A percentile compares a stretch with the other conserved stretches of the same genome.
These are phyloP conservation scores for Psococerastis gibbosa DNA, from an alignment of 2,888 invertebrate species.

Conservation along the genomic window DNA sequence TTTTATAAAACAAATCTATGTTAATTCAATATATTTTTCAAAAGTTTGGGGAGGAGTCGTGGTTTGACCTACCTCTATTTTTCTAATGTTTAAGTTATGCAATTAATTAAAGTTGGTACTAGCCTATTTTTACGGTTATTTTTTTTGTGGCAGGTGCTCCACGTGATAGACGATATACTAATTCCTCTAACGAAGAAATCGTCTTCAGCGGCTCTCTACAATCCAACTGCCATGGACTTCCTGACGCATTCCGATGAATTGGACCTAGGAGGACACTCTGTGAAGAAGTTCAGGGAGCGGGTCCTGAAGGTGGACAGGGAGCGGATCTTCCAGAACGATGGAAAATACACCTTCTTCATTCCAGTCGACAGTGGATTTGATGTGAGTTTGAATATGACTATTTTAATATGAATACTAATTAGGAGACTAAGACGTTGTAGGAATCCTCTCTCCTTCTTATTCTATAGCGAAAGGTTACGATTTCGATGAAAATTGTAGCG, in stretches of 20 bases:
- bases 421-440: too few relatives aligned
- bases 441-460: too few relatives aligned
- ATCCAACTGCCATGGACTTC: slow-evolving; percentile 54
- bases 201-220: slow-evolving; percentile 32
- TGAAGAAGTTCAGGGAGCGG: slow-evolving; percentile 56
- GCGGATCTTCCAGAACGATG: slow-evolving; percentile 55
- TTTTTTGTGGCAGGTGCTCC: slow-evolving; percentile 73
- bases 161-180: slow-evolving; percentile 73
- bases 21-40: too few relatives aligned
- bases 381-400: slow-evolving; percentile 8
- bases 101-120: too few relatives aligned
- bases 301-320: slow-evolving; percentile 52
- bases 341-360: slow-evolving; percentile 73
- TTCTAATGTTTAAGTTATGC: too few relatives aligned
- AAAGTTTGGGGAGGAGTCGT: too few relatives aligned
- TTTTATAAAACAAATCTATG: too few relatives aligned
- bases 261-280: slow-evolving; percentile 47
- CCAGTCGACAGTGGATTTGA: slow-evolving; percentile 80
- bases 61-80: too few relatives aligned
- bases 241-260: slow-evolving; percentile 57
- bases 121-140: too few relatives aligned
- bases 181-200: slow-evolving; percentile 37
- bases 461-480: too few relatives aligned
- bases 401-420: slow-evolving; percentile 1
- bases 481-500: too few relatives aligned